A percentile compares a stretch with the other conserved stretches of the same genome.
Conservation (phyloP, 2,797 vertebrate species). For the Parotocinclus haroldoi region DNA sequence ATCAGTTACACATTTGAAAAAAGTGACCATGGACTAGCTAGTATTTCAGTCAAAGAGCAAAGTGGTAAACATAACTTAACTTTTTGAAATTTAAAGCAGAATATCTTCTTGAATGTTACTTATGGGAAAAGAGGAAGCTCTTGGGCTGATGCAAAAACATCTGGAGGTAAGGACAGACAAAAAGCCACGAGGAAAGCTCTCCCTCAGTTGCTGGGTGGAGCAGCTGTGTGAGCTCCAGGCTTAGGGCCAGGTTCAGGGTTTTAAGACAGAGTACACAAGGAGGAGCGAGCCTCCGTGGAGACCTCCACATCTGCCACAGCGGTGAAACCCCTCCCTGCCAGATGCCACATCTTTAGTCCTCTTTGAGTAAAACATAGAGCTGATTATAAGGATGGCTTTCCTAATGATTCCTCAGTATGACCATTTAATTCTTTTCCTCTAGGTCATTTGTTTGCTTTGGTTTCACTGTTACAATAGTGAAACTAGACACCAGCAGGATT, state of each 20-base stretch:
- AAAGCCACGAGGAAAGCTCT: constrained; percentile 16
- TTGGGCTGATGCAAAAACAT: constrained; percentile 23
- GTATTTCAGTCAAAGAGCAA: constrained; percentile 2
- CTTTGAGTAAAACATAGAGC: constrained; percentile 17
- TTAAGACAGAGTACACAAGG: constrained; percentile 25
- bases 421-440: constrained; percentile 1
- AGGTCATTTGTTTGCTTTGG: constrained; percentile 20
- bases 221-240: constrained; percentile 26
- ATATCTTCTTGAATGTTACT: not conserved
- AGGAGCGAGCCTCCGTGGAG: constrained; percentile 38
- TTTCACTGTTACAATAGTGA: constrained; percentile 8
- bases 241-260: constrained; percentile 24
- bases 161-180: constrained; percentile 19
- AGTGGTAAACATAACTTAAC: constrained; percentile 27
- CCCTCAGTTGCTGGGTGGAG: constrained; percentile 41
- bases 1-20: constrained; percentile 46
- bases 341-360: constrained; percentile 21
- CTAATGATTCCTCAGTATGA: constrained; percentile 12
- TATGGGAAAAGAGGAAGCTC: constrained; percentile 9
- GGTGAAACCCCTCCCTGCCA: constrained; percentile 29
- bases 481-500: constrained; percentile 4
- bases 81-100: constrained; percentile 2
- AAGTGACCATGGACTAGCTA: not conserved
- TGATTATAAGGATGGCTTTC: constrained; percentile 20
- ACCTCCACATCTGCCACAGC: constrained; percentile 41